Percentiles rank a stretch among this genome's conserved stretches.
phyloP scores from a whole-genome alignment of 1,140 invertebrate genomes.

The Trachymyrmex septentrionalis region DNA sequence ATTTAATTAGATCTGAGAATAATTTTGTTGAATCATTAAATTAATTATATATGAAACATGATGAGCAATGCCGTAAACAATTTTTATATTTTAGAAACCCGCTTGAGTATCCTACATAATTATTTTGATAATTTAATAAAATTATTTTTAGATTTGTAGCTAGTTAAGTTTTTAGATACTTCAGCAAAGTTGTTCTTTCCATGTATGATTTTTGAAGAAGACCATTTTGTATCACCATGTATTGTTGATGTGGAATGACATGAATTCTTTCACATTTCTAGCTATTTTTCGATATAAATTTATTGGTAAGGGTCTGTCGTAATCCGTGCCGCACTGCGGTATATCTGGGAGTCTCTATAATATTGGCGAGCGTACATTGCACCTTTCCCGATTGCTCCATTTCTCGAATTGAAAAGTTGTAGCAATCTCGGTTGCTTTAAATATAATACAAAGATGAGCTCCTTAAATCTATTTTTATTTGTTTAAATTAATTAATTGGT shows the following conservation, averaged over 20 bases:
- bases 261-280: neutral
- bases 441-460: neutral
- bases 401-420: conserved; percentile 8
- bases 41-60: too few species aligned
- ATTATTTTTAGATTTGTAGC: too few species aligned
- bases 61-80: too few species aligned
- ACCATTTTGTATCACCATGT: conserved; percentile 13
- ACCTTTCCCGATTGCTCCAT: neutral
- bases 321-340: conserved; percentile 28
- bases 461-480: neutral
- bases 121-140: too few species aligned
- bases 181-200: too few species aligned
- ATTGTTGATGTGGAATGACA: neutral
- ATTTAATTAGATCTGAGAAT: too few species aligned
- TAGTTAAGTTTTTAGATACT: too few species aligned
- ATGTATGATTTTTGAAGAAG: neutral
- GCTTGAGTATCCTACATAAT: too few species aligned
- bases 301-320: neutral
- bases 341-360: neutral
- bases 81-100: too few species aligned
- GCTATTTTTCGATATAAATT: neutral
- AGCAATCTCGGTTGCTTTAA: neutral
- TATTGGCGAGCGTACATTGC: neutral
- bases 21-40: too few species aligned
- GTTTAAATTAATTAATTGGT: neutral